Conservation (phyloP, 2,797 vertebrate genomes). For the Protonibea diacanthus region DNA sequence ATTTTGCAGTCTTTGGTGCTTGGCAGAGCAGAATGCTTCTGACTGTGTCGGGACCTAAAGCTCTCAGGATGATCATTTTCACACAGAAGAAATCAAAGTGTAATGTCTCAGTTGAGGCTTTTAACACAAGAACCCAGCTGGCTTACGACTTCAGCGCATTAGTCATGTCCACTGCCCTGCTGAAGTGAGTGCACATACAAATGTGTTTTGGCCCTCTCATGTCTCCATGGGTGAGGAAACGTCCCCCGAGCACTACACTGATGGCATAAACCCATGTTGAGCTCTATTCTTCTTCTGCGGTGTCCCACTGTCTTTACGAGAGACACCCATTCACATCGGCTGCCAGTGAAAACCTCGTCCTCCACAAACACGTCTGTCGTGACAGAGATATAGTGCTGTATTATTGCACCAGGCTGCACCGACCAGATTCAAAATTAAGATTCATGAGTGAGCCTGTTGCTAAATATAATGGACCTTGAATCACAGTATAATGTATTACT, state of each 20-base stretch:
- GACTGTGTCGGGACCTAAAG: not conserved
- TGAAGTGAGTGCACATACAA: constrained; percentile 29
- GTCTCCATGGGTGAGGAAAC: constrained; percentile 45
- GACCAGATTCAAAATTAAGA: constrained; percentile 12
- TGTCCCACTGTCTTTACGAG: constrained; percentile 40
- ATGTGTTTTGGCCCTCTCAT: constrained; percentile 43
- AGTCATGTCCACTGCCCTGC: constrained; percentile 31
- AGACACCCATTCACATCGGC: constrained; percentile 45
- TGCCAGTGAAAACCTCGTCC: constrained; percentile 59
- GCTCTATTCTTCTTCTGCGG: constrained; percentile 40
- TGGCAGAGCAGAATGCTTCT: constrained; percentile 16
- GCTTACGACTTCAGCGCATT: constrained; percentile 28
- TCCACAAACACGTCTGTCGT: constrained; percentile 44
- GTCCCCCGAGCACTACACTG: constrained; percentile 27
- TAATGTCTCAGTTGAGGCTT: constrained; percentile 31
- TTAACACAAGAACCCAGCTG: constrained; percentile 40
- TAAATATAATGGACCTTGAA: constrained; percentile 13
- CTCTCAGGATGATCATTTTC: constrained; percentile 14
- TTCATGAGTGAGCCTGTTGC: constrained; percentile 10
- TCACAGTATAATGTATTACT: not conserved
- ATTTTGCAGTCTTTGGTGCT: not conserved
- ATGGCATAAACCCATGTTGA: constrained; percentile 45
- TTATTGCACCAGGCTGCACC: constrained; percentile 8
- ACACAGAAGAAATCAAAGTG: constrained; percentile 29
- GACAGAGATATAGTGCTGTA: constrained; percentile 14